A percentile compares a stretch with the other conserved stretches of the same genome.
These are phyloP conservation scores for Neotragus moschatus DNA, from an alignment of 2,113 vertebrate species.

Conservation along the genomic window DNA sequence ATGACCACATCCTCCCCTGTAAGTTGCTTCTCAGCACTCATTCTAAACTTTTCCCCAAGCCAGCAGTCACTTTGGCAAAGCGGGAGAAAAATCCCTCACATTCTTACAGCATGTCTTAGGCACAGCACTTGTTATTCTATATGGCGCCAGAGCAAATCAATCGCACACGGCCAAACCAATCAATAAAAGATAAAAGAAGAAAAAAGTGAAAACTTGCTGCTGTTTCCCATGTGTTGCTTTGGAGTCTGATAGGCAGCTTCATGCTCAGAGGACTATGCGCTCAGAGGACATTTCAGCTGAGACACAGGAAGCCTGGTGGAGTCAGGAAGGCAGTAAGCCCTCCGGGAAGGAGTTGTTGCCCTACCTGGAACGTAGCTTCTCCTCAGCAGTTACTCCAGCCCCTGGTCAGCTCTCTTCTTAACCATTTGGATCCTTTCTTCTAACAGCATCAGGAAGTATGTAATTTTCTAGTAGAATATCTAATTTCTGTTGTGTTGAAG, in stretches of 20 bases:
- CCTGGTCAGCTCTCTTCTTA: background rate
- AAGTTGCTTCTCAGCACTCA: background rate
- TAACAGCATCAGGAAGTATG: background rate
- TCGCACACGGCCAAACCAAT: background rate
- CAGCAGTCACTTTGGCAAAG: background rate
- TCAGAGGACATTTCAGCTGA: background rate
- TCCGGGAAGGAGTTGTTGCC: background rate
- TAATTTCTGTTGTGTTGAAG: background rate
- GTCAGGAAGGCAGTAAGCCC: background rate
- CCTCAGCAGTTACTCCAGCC: background rate
- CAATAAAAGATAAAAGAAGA: background rate
- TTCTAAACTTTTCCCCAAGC: background rate
- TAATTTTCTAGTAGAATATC: background rate
- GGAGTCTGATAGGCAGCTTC: background rate
- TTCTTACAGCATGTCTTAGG: background rate
- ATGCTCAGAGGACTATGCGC: background rate
- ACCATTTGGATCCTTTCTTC: background rate
- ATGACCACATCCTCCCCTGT: background rate
- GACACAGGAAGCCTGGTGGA: background rate
- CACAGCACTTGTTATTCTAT: background rate
- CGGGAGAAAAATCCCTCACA: background rate
- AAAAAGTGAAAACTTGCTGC: background rate
- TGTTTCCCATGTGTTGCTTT: background rate
- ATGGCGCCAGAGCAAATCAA: background rate
- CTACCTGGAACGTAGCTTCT: background rate